These are phyloP conservation scores for Albula goreensis DNA, from an alignment of 2,113 vertebrate species.

Conservation along the genomic window DNA sequence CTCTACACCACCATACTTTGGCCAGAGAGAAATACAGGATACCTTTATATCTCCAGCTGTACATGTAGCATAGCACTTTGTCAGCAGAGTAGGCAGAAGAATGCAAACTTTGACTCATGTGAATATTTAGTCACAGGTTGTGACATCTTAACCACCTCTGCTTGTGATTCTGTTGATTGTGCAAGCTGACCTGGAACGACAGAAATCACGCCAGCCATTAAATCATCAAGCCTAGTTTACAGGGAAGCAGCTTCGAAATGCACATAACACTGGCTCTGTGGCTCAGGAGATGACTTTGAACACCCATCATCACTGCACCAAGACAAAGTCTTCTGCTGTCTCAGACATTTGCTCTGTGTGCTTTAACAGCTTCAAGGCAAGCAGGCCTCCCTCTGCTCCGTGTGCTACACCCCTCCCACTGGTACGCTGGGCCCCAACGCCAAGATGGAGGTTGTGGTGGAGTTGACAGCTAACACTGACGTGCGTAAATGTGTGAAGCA, in stretches of 20 bases:
- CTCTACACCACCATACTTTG: background rate
- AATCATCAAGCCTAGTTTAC: background rate
- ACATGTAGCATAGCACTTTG: background rate
- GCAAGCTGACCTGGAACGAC: background rate
- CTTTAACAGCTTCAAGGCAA: conserved; percentile 72
- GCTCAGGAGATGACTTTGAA: background rate
- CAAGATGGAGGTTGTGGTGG: conserved; percentile 70
- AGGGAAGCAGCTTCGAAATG: background rate
- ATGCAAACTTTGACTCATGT: background rate
- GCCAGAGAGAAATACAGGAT: background rate
- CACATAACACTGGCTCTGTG: background rate
- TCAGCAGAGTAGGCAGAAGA: background rate
- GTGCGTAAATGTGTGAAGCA: conserved; percentile 59
- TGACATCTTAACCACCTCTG: background rate
- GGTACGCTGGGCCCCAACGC: conserved; percentile 77
- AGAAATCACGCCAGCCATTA: background rate
- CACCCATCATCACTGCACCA: background rate
- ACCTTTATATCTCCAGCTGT: background rate
- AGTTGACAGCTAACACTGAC: conserved; percentile 63
- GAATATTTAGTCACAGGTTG: background rate
- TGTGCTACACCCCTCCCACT: conserved; percentile 63
- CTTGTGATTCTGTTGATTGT: background rate
- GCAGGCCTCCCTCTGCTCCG: conserved; percentile 69
- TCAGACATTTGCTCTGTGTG: background rate
- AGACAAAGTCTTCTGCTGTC: background rate